Evolutionary conservation across 2,888 invertebrate species (phyloP), one percentile per base, ranked within the genome.

Genomic region (Plutella xylostella): DNA sequence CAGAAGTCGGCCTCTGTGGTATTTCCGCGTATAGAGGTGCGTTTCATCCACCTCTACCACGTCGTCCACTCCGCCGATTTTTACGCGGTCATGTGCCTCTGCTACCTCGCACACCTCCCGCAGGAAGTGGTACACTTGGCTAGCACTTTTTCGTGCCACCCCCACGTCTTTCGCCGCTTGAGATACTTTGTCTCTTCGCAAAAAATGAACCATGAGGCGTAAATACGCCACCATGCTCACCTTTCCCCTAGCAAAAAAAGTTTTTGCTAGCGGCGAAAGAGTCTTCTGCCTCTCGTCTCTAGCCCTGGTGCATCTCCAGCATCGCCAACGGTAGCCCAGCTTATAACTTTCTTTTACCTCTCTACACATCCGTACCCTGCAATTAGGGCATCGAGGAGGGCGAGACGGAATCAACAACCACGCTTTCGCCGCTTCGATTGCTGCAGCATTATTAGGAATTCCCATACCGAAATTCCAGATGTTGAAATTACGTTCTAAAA

Each of bases 21-120:
- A 39, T 22, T 39, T 39, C 22, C 39, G 20, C 4, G 39, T 39
- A 14, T 22, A 39, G 7, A 39, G 19, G 14, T 39, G 39, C 4
- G 22, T 39, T 15, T 39, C 39, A 14, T 39, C 39, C 21, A 39
- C 22, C n/a, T 39, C 39, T 4, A 39, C 39, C 19, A 39, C 21
- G 18, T 39, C 39, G 21, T 22, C 21, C 18, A 20, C 7, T 19
- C n/a, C n/a, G n/a, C n/a, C n/a, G n/a, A n/a, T n/a, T n/a, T n/a
- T n/a, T n/a, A n/a, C n/a, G n/a, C n/a, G n/a, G 19, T 35, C 35
- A 15, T 35, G 35, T 4, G 31, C 31, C 31, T 31, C 14, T 12
- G 7, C 30, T 4, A 12, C n/a, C 30, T 30, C 30, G 30, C 30
- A 35, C 18, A 35, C 35, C 11, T 35, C 35, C 11, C 35, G 9